Percentiles rank a stretch among this genome's conserved stretches.
phyloP scores from a whole-genome alignment of 2,797 vertebrate genomes.

The Columba guinea region DNA sequence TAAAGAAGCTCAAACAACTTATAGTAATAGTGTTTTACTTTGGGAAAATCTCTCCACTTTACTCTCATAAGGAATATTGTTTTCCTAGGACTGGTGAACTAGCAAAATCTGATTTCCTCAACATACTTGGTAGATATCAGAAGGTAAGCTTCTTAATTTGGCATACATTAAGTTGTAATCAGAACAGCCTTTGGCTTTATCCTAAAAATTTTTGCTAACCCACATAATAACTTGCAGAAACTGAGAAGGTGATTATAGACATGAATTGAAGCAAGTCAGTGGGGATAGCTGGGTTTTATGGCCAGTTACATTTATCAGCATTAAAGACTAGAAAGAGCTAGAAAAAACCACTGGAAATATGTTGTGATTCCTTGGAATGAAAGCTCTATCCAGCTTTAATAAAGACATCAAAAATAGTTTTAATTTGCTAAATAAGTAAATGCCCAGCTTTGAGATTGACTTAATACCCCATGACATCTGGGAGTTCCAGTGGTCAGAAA shows the following conservation, averaged over 20 bases:
- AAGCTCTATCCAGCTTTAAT: background rate
- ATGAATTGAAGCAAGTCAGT: background rate
- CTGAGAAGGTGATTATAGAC: background rate
- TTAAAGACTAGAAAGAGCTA: background rate
- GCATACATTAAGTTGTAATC: background rate
- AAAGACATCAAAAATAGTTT: background rate
- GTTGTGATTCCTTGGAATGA: background rate
- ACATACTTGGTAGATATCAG: background rate
- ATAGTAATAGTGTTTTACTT: background rate
- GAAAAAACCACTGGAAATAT: background rate
- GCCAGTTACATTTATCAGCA: background rate
- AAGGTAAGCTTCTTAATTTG: background rate
- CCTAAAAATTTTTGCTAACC: background rate
- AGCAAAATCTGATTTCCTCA: slow-evolving; percentile 4
- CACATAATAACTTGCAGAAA: background rate
- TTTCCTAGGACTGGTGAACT: background rate
- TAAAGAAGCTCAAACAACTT: background rate
- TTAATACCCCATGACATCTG: background rate
- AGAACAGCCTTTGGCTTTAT: background rate
- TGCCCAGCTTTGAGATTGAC: background rate
- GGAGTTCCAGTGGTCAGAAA: background rate
- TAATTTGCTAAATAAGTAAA: background rate
- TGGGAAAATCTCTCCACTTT: background rate
- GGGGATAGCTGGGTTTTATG: background rate
- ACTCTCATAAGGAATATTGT: background rate